Evolutionary conservation across 2,113 vertebrate species (phyloP).

Genomic region (Shinisaurus crocodilurus): DNA sequence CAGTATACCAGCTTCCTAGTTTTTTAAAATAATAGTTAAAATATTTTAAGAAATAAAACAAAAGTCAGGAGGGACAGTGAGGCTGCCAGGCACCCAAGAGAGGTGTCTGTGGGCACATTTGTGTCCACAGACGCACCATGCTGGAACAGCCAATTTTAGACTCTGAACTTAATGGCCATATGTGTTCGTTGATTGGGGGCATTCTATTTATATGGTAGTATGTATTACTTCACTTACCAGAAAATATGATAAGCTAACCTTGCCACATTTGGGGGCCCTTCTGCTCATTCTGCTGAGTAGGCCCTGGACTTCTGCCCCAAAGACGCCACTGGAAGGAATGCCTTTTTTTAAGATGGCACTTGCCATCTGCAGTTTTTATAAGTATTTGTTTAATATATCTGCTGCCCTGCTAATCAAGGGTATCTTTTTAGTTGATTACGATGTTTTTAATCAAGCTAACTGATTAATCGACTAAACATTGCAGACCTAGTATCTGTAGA

Average conservation of each 20-base stretch:
- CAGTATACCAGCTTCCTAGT: too few species aligned
- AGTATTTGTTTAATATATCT: not conserved
- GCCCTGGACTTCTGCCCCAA: not conserved
- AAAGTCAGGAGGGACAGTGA: too few species aligned
- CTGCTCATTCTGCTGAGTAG: not conserved
- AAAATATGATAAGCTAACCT: not conserved
- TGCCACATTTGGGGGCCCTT: not conserved
- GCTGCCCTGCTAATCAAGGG: not conserved
- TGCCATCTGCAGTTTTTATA: constrained; percentile 30
- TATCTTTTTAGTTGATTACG: not conserved
- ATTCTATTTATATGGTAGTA: not conserved
- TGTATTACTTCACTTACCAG: not conserved
- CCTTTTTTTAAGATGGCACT: constrained; percentile 48
- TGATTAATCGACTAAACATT: not conserved
- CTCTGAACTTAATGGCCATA: not conserved
- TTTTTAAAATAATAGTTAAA: too few species aligned
- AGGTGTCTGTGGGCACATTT: too few species aligned
- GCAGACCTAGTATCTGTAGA: constrained; percentile 12
- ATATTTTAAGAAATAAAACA: too few species aligned
- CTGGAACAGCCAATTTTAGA: not conserved
- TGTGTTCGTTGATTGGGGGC: not conserved
- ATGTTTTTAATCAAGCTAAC: not conserved
- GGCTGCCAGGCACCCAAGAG: too few species aligned
- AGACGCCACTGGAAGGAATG: not conserved
- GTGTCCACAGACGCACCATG: too few species aligned